Percentiles rank a stretch among this genome's conserved stretches.
Evolutionary conservation across 2,888 invertebrate species (phyloP).

Genomic region (Drosophila pegasa): DNA sequence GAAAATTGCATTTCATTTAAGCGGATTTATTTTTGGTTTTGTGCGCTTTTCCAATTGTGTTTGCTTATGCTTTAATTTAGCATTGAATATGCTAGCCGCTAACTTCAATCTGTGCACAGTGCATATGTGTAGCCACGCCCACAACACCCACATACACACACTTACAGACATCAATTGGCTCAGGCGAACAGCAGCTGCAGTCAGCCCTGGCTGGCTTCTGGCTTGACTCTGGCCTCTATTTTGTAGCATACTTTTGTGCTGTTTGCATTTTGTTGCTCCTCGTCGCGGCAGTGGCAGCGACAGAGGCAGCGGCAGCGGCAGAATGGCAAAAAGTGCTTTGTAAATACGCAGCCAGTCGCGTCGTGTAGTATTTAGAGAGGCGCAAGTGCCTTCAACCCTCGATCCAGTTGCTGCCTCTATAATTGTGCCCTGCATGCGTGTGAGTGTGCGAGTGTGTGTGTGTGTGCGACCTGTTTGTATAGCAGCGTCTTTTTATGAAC

Average conservation of each 20-base stretch:
- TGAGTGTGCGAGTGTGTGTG: constrained; percentile 14
- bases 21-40: constrained; percentile 47
- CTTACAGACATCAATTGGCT: constrained; percentile 62
- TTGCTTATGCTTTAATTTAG: constrained; percentile 45
- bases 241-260: constrained; percentile 55
- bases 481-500: constrained; percentile 75
- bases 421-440: constrained; percentile 42
- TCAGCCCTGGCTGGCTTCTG: constrained; percentile 27
- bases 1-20: constrained; percentile 41
- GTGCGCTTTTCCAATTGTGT: constrained; percentile 11
- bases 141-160: constrained; percentile 4
- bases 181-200: constrained; percentile 54
- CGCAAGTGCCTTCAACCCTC: constrained; percentile 21
- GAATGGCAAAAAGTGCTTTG: constrained; percentile 68
- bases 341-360: constrained; percentile 67
- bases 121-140: constrained; percentile 6
- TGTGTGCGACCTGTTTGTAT: constrained; percentile 20
- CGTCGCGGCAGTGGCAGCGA: constrained; percentile 19
- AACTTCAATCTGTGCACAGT: constrained; percentile 10
- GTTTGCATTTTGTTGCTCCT: constrained; percentile 58
- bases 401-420: constrained; percentile 26
- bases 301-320: constrained; percentile 8
- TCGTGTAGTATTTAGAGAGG: constrained; percentile 67
- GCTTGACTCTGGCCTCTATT: constrained; percentile 13
- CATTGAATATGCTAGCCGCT: constrained; percentile 28